Percentiles rank a stretch among this genome's conserved stretches.
phyloP scores from a whole-genome alignment of 2,888 invertebrate species.

The Chydorus sphaericus region DNA sequence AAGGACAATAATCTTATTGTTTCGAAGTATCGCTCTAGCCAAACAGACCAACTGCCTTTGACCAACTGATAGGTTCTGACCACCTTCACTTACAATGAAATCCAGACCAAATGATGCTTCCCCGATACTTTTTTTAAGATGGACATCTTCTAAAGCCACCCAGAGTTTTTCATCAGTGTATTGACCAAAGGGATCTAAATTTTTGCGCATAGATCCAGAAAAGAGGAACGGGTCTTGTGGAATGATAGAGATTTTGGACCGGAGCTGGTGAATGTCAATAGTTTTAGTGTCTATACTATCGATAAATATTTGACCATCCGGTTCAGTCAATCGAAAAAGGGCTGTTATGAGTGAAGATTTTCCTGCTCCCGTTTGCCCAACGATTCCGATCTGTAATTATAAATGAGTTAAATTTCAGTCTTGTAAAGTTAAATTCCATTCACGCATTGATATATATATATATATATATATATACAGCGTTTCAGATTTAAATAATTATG shows the following conservation, averaged over 20 bases:
- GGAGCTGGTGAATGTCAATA: slow-evolving; percentile 46
- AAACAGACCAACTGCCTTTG: slow-evolving; percentile 80
- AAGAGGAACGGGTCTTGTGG: slow-evolving; percentile 85
- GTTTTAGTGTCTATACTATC: slow-evolving; percentile 30
- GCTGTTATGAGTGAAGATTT: slow-evolving; percentile 32
- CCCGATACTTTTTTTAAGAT: slow-evolving; percentile 50
- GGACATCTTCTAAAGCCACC: slow-evolving; percentile 24
- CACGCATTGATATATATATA: too few relatives aligned
- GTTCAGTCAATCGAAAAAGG: slow-evolving; percentile 32
- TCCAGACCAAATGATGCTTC: slow-evolving; percentile 50
- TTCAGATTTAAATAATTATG: too few relatives aligned
- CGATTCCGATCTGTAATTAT: slow-evolving; percentile 19
- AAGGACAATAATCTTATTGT: slow-evolving; percentile 67
- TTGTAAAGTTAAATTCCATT: too few relatives aligned
- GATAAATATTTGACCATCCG: slow-evolving; percentile 28
- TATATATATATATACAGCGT: too few relatives aligned
- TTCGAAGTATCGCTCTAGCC: slow-evolving; percentile 70
- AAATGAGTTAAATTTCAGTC: too few relatives aligned
- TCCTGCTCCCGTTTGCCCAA: slow-evolving; percentile 26
- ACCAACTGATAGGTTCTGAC: slow-evolving; percentile 72
- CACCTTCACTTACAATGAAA: slow-evolving; percentile 47
- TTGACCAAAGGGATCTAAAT: slow-evolving; percentile 29
- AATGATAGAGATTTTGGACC: slow-evolving; percentile 74
- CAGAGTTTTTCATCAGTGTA: slow-evolving; percentile 22
- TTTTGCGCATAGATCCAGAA: slow-evolving; percentile 54